Base-by-base conservation (phyloP, 2,888 invertebrate genomes). In the Sarcophaga variegata region DNA sequence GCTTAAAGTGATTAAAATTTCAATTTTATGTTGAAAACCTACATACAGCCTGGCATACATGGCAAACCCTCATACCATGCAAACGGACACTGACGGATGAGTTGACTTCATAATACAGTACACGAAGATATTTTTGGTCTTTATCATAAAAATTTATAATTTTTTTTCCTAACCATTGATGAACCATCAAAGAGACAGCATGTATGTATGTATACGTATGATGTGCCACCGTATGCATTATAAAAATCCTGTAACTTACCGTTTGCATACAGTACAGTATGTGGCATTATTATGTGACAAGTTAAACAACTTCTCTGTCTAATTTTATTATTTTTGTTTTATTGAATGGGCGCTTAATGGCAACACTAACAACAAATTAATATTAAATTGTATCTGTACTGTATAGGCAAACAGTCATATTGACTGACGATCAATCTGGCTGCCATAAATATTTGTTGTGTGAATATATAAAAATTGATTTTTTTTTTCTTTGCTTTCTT, bases 1-100 rank as follows among this genome's bases (percentile, higher is more conserved):
- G 70, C 69, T 87, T 88, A 89, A 90, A 89, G 89, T 90, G 90
- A 90, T 89, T 83, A 88, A 90, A 91, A 92, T 90, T 90, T 91
- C 90, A 76, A 72, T 83, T 92, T 91, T 91, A 92, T 90, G 89
- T 60, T 69, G 75, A 86, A 86, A 86, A 59, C 86, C 81, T 78
- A 86, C 74, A 75, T 85, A 78, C 64, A 85, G 81, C 78, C 77
- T 77, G 72, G 77, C 70, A 45, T 69, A 5, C 8, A 47, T 45
- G 20, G 20, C 12, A 22, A 20, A 49, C 17, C 64, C 1, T 64
- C 27, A 54, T 49, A 25, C 1, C 47, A 37, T 20, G 17, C 47
- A 47, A 20, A 27, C 37, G 37, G 20, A 11, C 12, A 54, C 6
- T 66, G n/a, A 14, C 12, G n/a, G 20, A 37, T 70, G 70, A 79